phyloP scores from a whole-genome alignment of 1,140 invertebrate species.

The Holcopasites calliopsidis region DNA sequence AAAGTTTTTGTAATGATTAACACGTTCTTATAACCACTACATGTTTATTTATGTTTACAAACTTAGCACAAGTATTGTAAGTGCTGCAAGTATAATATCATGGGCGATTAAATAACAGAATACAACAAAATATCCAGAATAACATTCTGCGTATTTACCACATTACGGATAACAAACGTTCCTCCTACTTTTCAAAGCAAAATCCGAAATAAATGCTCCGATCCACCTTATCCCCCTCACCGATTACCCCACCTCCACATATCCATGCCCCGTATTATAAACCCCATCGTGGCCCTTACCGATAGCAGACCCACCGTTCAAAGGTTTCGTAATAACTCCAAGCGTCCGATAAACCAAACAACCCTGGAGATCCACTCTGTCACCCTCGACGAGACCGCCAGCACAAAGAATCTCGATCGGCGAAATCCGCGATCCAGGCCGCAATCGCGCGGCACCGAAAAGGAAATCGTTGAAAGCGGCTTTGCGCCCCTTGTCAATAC shows the following conservation, averaged over 20 bases:
- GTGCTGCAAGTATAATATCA: no score
- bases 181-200: no score
- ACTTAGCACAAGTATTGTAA: no score
- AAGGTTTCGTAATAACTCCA: background rate
- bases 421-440: background rate
- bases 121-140: background rate
- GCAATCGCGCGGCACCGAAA: background rate
- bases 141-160: background rate
- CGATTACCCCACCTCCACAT: no score
- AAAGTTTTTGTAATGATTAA: background rate
- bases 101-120: no score
- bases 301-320: background rate
- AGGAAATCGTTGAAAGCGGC: background rate
- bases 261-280: no score
- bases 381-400: background rate
- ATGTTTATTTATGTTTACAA: background rate
- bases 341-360: constrained; percentile 1
- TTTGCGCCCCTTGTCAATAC: background rate
- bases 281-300: no score
- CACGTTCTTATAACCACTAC: background rate
- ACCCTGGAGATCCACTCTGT: background rate
- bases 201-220: no score
- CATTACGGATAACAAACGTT: no score
- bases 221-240: no score
- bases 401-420: background rate